These are phyloP conservation scores for Pycnonotus jocosus DNA, from an alignment of 2,113 vertebrate genomes.

Conservation along the genomic window DNA sequence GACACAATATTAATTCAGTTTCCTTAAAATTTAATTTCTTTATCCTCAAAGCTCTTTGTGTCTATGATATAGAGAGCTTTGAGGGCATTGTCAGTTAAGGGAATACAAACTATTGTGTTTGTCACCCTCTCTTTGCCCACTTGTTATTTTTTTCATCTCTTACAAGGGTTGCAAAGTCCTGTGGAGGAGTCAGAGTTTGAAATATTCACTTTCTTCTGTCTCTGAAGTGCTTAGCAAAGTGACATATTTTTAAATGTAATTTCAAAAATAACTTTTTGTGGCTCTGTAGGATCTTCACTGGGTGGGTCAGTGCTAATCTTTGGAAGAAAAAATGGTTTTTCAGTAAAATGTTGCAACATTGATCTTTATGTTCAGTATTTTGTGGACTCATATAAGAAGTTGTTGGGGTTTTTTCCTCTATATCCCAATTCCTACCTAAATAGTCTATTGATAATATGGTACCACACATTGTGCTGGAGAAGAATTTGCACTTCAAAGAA, in stretches of 20 bases:
- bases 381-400: background rate
- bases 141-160: background rate
- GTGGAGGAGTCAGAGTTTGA: background rate
- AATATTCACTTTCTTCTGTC: background rate
- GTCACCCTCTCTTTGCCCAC: background rate
- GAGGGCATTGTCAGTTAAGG: background rate
- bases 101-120: background rate
- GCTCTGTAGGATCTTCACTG: background rate
- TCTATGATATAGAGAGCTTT: background rate
- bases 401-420: background rate
- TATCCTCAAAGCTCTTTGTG: background rate
- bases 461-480: background rate
- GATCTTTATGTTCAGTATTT: background rate
- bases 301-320: background rate
- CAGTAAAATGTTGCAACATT: background rate
- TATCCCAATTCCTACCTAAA: background rate
- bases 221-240: background rate
- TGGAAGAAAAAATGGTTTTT: background rate
- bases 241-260: background rate
- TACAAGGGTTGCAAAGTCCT: background rate
- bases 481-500: background rate
- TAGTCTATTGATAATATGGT: background rate
- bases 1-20: background rate
- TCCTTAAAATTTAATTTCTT: background rate
- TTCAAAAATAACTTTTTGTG: background rate